These are phyloP conservation scores for Hirtodrosophila duncani DNA, from an alignment of 2,888 invertebrate species.

Conservation along the genomic window DNA sequence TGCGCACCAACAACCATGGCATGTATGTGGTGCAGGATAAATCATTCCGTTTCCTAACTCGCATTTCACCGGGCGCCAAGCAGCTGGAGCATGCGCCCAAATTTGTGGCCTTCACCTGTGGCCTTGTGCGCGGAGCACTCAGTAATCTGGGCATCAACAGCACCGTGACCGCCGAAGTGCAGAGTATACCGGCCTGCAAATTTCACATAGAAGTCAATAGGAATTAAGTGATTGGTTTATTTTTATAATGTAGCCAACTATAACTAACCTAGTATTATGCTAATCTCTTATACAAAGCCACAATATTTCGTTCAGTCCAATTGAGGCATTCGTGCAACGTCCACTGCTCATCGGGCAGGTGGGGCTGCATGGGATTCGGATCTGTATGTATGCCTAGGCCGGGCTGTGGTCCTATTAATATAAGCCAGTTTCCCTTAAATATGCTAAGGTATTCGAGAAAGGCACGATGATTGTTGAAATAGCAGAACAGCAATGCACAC, in stretches of 20 bases:
- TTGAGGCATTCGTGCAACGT: conserved; percentile 80
- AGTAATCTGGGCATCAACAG: conserved; percentile 96
- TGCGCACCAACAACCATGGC: conserved; percentile 97
- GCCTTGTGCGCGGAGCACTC: conserved; percentile 94
- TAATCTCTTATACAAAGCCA: conserved; percentile 81
- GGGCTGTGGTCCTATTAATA: conserved; percentile 86
- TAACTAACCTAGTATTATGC: conserved; percentile 23
- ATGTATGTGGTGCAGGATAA: conserved; percentile 99
- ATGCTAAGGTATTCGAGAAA: conserved; percentile 84
- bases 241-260: conserved; percentile 15
- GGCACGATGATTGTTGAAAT: conserved; percentile 86
- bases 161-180: conserved; percentile 96
- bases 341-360: conserved; percentile 80
- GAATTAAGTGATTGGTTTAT: conserved; percentile 75
- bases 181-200: conserved; percentile 93
- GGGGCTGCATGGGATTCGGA: conserved; percentile 83
- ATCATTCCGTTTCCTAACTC: conserved; percentile 92
- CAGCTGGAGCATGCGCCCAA: conserved; percentile 94
- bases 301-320: conserved; percentile 83
- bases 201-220: conserved; percentile 94
- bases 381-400: conserved; percentile 84
- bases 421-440: conserved; percentile 83
- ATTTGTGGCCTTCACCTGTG: conserved; percentile 97
- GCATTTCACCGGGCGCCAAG: conserved; percentile 92
- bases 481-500: conserved; percentile 86